phyloP scores from a whole-genome alignment of 2,113 vertebrate genomes.

The Catharus minimus region DNA sequence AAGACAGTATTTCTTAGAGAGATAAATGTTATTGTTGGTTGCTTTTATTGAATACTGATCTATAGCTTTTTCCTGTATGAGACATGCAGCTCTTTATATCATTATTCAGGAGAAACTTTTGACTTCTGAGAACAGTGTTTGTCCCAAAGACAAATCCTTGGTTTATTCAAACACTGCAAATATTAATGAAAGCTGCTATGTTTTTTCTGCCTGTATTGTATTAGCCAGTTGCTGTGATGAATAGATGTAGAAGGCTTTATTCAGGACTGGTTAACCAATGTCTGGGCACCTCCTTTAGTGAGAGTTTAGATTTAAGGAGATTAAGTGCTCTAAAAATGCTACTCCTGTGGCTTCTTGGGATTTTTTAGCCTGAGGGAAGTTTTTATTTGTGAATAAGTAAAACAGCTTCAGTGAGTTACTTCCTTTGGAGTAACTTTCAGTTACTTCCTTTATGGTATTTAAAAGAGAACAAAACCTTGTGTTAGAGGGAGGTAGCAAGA shows the following conservation, averaged over 20 bases:
- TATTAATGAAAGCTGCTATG: background rate
- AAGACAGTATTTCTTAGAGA: background rate
- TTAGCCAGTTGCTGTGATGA: background rate
- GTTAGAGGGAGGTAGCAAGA: background rate
- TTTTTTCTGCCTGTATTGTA: background rate
- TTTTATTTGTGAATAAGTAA: background rate
- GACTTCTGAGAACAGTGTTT: background rate
- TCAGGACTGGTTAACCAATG: background rate
- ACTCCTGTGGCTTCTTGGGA: background rate
- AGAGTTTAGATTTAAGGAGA: background rate
- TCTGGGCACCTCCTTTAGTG: background rate
- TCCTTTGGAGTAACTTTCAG: background rate
- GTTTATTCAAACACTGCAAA: background rate
- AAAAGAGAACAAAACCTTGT: background rate
- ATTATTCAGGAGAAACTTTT: background rate
- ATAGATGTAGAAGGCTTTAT: background rate
- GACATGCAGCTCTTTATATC: background rate
- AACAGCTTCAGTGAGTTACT: background rate
- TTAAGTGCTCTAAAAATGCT: background rate
- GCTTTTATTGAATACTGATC: background rate
- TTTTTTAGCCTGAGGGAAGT: background rate
- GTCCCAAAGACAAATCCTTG: background rate
- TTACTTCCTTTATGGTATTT: background rate
- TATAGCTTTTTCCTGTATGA: background rate
- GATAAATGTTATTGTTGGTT: background rate